phyloP scores from a whole-genome alignment of 1,140 invertebrate genomes.

The Conus ventricosus region DNA sequence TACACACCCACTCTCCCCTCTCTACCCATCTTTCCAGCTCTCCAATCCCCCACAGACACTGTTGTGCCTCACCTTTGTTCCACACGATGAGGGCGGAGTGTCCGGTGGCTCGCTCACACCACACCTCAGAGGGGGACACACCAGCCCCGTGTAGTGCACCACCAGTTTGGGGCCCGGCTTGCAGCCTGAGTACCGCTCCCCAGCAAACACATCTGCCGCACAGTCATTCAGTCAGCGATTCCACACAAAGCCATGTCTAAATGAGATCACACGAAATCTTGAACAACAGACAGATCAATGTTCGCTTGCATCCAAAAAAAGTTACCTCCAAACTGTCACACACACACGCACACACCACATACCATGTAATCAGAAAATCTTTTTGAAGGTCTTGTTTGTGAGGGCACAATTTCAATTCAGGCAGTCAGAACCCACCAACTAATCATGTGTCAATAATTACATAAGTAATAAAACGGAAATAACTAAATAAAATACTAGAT shows the following conservation, averaged over 20 bases:
- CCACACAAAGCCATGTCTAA: background rate
- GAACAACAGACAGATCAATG: background rate
- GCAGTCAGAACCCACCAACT: too few species aligned
- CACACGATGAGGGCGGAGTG: slow-evolving; percentile 73
- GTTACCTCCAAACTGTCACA: background rate
- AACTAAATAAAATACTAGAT: too few species aligned
- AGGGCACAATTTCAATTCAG: too few species aligned
- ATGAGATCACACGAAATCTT: background rate
- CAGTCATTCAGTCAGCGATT: background rate
- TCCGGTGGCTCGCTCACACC: slow-evolving; percentile 73
- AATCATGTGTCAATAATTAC: too few species aligned
- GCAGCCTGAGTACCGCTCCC: slow-evolving; percentile 72
- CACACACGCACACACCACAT: too few species aligned
- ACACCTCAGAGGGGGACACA: slow-evolving; percentile 70
- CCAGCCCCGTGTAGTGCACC: slow-evolving; percentile 73
- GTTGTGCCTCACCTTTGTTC: slow-evolving; percentile 66
- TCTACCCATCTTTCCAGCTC: background rate
- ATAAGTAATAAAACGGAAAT: too few species aligned
- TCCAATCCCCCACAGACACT: background rate
- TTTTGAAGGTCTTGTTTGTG: too few species aligned
- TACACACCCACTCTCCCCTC: background rate
- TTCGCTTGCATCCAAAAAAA: background rate
- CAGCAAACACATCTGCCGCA: slow-evolving; percentile 60
- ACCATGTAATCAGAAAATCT: too few species aligned
- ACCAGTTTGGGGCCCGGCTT: slow-evolving; percentile 70